Evolutionary conservation across 2,888 invertebrate species (phyloP), one percentile per base, ranked within the genome.

Genomic region (Aricia artaxerxes): DNA sequence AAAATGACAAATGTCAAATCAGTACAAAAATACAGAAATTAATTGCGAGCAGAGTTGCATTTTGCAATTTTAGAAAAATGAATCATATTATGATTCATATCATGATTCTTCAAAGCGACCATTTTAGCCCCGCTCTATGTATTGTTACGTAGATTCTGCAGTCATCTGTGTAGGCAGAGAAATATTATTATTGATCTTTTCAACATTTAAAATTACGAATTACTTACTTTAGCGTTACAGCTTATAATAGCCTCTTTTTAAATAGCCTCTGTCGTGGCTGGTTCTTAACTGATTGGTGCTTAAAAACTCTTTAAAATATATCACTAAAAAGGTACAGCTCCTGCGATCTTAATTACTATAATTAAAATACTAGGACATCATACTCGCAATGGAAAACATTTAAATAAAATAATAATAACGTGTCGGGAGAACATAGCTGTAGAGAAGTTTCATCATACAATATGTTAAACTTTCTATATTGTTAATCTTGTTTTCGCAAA

Each of bases 371-470:
- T 83, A 91, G 90, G 91, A 82, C 5, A 13, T 1, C 86, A 92
- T 85, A 81, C 69, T 35, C 24, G 1, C 4, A 35, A 82, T 82
- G 83, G 84, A 81, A 81, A 83, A 85, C 84, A 87, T 89, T 91
- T 89, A 89, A 89, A 90, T 89, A 89, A 90, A 90, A 90, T 88
- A 91, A 92, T 90, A 91, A 90, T 90, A 87, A 89, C 81, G 80
- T 80, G 83, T 81, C 83, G 87, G 91, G 92, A 82, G 2, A 82
- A 78, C 89, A 92, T 86, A 82, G 87, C 78, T 73, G 35, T 38
- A 6, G 24, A 80, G 80, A 85, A 73, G 85, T 82, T 86, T 82
- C 82, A 85, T 82, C 86, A 85, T 84, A 84, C 86, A 69, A 13
- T 64, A 31, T 31, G 4, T 7, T 24, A 9, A 4, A 31, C 31